Conservation (phyloP, 2,797 vertebrate genomes). For the Hephaestus fuliginosus region DNA sequence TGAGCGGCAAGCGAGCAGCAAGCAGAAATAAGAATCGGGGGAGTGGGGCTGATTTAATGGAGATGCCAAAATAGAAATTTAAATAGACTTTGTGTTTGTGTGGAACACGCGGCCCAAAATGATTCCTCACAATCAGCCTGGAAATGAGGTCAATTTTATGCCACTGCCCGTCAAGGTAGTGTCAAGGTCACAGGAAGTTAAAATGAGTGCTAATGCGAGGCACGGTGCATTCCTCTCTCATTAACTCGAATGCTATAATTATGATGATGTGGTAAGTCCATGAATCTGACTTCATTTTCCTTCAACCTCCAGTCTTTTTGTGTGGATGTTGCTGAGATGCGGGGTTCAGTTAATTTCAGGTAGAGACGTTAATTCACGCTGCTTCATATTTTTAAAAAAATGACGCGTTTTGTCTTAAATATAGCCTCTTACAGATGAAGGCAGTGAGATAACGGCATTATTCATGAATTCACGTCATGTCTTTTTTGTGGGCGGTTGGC, state of each 20-base stretch:
- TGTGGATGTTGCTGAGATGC: not conserved
- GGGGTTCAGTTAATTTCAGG: not conserved
- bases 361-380: not conserved
- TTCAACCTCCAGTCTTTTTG: not conserved
- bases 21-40: conserved; percentile 29
- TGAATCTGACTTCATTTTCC: not conserved
- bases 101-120: conserved; percentile 6
- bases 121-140: conserved; percentile 33
- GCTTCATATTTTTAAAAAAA: not conserved
- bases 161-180: conserved; percentile 25
- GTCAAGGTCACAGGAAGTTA: conserved; percentile 59
- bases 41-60: conserved; percentile 31
- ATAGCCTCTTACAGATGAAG: not conserved
- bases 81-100: conserved; percentile 50
- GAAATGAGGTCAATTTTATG: conserved; percentile 44
- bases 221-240: conserved; percentile 11
- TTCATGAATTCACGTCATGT: not conserved
- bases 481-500: not conserved
- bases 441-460: not conserved
- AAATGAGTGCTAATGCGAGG: conserved; percentile 12
- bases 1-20: conserved; percentile 23
- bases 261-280: not conserved
- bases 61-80: conserved; percentile 42
- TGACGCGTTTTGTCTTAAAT: not conserved
- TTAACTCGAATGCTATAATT: not conserved